These are phyloP conservation scores for Metellina segmentata DNA, from an alignment of 2,888 invertebrate genomes.

Conservation along the genomic window DNA sequence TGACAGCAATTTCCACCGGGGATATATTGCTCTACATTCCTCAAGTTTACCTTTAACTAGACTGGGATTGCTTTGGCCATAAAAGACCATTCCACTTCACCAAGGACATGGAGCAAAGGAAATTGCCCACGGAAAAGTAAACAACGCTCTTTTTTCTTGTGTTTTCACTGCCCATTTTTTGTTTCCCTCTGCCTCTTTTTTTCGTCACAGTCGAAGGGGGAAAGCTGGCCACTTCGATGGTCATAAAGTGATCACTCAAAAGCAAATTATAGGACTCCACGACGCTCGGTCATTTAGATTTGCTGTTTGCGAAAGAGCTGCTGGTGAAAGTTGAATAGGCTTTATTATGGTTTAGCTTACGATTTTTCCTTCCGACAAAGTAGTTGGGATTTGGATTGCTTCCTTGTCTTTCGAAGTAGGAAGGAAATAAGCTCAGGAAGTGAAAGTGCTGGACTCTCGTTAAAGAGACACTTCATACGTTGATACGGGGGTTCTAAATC, in stretches of 20 bases:
- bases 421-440: background rate
- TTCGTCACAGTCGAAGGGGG: background rate
- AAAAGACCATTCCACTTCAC: background rate
- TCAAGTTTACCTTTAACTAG: background rate
- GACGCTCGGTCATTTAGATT: background rate
- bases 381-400: background rate
- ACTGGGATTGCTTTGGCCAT: background rate
- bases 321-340: background rate
- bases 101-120: background rate
- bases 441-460: background rate
- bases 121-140: background rate
- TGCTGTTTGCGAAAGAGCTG: background rate
- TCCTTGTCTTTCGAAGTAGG: background rate
- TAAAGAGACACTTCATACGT: background rate
- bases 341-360: background rate
- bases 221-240: background rate
- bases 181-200: background rate
- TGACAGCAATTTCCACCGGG: conserved; percentile 27
- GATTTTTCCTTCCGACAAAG: background rate
- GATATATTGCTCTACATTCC: conserved; percentile 3
- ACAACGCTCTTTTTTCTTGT: background rate
- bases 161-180: background rate
- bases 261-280: background rate
- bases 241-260: background rate
- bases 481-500: too few relatives aligned